Base-by-base conservation (phyloP, 1,140 invertebrate genomes). In the Venustaconcha ellipsiformis region DNA sequence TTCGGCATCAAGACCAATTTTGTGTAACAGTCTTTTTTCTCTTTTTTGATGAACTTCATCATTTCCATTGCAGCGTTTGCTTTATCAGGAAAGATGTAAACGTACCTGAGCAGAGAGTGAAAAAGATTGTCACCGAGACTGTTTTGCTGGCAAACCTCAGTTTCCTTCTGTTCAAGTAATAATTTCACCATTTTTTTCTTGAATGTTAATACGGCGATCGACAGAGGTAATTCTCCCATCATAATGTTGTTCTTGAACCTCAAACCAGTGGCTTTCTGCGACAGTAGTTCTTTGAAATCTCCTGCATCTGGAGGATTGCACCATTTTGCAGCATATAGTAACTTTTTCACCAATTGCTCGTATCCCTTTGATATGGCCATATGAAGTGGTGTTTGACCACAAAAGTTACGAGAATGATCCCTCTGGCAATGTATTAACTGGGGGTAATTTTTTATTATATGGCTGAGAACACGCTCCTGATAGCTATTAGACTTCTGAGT, bases 191-290 rank as follows among this genome's bases (percentile, higher is more conserved):
- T 82, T 2, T 30, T 64, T 70, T 67, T 76, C 57, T 82, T 75
- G 30, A 81, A 80, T 26, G 79, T 83, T 37, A 83, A 68, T 20
- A 81, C 80, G 23, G 84, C 82, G 14, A 85, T 82, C n/a, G 74
- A 72, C 15, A 85, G 70, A 2, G 84, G 82, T 11, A 85, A 73
- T 71, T 83, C 79, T 18, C 82, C 84, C 82, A 85, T 82, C 84
- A 85, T 83, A 1, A 82, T 81, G 1, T 82, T 85, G 63, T 82
- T 81, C 1, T 56, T 72, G 65, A 85, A 85, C 12, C 80, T 76
- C 2, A 58, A 59, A 5, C 84, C 84, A 17, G 69, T 80, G 3
- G 84, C 84, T 37, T 64, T 69, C 13, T 59, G 78, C 26, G 73
- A 59, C 14, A 82, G 71, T 37, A 83, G 26, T 30, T 30, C 26